Conservation (phyloP, 2,888 invertebrate species). For the Synanthedon tipuliformis region DNA sequence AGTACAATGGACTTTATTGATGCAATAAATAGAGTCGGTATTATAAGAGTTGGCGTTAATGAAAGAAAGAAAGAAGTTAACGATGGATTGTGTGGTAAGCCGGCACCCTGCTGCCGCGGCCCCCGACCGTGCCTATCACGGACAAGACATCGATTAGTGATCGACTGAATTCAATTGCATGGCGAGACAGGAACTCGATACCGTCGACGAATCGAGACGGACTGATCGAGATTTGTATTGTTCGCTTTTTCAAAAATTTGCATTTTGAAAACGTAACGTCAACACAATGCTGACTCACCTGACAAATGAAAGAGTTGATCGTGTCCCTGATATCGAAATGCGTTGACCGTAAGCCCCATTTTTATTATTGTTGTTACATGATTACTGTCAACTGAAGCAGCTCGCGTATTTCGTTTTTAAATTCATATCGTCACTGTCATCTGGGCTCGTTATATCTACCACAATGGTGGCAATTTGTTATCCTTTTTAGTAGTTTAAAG, state of each 20-base stretch:
- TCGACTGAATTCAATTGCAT: constrained; percentile 71
- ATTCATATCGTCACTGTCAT: constrained; percentile 5
- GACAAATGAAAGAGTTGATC: constrained; percentile 64
- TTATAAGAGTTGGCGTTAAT: constrained; percentile 50
- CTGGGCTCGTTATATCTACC: not conserved
- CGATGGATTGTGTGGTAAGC: constrained; percentile 72
- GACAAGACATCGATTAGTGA: constrained; percentile 71
- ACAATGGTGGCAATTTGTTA: constrained; percentile 20
- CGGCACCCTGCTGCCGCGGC: constrained; percentile 69
- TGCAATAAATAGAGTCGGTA: constrained; percentile 48
- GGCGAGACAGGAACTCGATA: constrained; percentile 61
- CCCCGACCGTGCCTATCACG: constrained; percentile 68
- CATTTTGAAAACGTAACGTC: constrained; percentile 68
- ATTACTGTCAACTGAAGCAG: constrained; percentile 59
- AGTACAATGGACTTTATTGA: constrained; percentile 47
- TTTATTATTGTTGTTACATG: constrained; percentile 58
- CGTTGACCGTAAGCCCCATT: constrained; percentile 65
- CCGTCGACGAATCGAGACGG: constrained; percentile 58
- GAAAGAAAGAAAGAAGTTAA: constrained; percentile 69
- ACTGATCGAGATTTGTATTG: constrained; percentile 62
- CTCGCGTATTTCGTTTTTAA: constrained; percentile 31
- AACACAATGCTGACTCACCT: constrained; percentile 66
- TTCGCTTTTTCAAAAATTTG: constrained; percentile 65
- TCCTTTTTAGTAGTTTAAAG: not conserved
- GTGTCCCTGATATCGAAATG: constrained; percentile 57